Evolutionary conservation across 2,113 vertebrate species (phyloP), one percentile per base, ranked within the genome.

Genomic region (Cardinalis cardinalis): DNA sequence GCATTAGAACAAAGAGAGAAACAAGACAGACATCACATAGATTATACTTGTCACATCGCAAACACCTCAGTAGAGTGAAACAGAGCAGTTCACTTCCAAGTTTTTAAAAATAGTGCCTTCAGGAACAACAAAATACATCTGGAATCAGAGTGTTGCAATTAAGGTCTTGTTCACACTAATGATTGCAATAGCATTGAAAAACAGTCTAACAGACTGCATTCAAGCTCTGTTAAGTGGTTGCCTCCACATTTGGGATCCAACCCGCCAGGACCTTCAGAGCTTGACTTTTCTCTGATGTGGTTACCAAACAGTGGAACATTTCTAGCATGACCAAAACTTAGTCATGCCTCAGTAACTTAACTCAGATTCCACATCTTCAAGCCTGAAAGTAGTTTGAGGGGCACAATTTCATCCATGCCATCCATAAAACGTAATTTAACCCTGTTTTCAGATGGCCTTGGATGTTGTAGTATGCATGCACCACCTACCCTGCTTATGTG

Each of bases 241-340:
- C 68, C 43, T 82, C 78, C 81, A 87, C 81, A 94, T 95, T 92
- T 79, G 58, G 55, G 72, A 85, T 90, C 74, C 77, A 90, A 85
- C 29, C 87, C 63, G 0, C 52, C 46, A 63, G 59, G 61, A 59
- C 87, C 84, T 90, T 93, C 63, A 93, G 88, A 95, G 74, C n/a
- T 82, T 83, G 52, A 31, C 70, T 89, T 73, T 76, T 31, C 74
- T 93, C 84, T 92, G 77, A 92, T 95, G 94, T 95, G 94, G 92
- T 95, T 94, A 94, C 90, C 64, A 70, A 95, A 92, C 70, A 90
- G 87, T 92, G 92, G 90, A 96, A 95, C 87, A 76, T 87, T 95
- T 94, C 89, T 93, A 90, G 74, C 36, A 6, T 94, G 93, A 94
- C 87, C 81, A 92, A 79, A 93, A 92, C 81, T 93, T 95, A 92